A percentile compares a stretch with the other conserved stretches of the same genome.
Evolutionary conservation across 2,888 invertebrate genomes (phyloP).

Genomic region (Cotesia congregata): DNA sequence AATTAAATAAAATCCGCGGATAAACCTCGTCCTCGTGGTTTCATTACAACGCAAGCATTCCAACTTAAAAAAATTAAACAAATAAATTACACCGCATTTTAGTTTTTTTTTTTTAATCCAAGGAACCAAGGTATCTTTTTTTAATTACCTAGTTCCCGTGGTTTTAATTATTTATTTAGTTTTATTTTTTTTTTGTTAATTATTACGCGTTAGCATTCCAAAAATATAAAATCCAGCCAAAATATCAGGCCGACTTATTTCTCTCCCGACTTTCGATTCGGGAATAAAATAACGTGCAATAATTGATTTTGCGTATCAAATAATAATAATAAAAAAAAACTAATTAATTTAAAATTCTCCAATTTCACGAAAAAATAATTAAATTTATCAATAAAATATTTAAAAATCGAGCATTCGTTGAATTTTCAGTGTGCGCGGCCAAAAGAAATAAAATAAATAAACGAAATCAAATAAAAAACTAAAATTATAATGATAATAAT

Average conservation of each 20-base stretch:
- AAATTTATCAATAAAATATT: background rate
- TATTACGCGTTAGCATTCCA: conserved; percentile 65
- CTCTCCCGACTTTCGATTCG: conserved; percentile 5
- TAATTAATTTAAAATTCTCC: conserved; percentile 1
- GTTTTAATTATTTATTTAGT: conserved; percentile 32
- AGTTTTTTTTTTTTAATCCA: conserved; percentile 35
- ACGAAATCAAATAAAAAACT: background rate
- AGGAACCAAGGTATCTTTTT: conserved; percentile 42
- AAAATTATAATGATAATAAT: background rate
- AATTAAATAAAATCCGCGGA: conserved; percentile 21
- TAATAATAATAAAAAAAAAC: conserved; percentile 11
- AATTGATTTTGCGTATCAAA: conserved; percentile 21
- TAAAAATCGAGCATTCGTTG: background rate
- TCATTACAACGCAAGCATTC: conserved; percentile 36
- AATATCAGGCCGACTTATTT: conserved; percentile 56
- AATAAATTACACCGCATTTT: conserved; percentile 25
- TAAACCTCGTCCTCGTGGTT: conserved; percentile 36
- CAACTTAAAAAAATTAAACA: conserved; percentile 32
- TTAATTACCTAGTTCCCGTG: conserved; percentile 43
- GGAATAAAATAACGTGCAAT: conserved; percentile 27
- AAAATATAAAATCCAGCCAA: conserved; percentile 71
- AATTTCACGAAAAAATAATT: conserved; percentile 1
- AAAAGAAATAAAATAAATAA: background rate
- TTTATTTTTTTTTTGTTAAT: too few relatives aligned
- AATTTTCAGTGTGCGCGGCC: background rate